Conservation (phyloP, 2,797 vertebrate species). For the Cyprinodon diabolis region DNA sequence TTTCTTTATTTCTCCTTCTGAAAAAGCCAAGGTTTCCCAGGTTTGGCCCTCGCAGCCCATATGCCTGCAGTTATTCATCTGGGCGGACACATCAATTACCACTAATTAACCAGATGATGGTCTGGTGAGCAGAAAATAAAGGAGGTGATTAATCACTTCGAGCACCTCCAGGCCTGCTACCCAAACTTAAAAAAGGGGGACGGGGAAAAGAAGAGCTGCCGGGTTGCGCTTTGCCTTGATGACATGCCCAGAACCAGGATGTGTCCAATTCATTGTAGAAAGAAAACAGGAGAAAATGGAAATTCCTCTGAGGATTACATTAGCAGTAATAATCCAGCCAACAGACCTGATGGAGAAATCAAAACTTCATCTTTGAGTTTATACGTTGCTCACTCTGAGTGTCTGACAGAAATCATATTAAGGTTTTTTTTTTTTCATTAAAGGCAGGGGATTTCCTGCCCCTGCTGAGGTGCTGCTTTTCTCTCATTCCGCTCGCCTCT, state of each 20-base stretch:
- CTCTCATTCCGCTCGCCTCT: slow-evolving; percentile 40
- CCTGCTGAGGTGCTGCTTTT: slow-evolving; percentile 35
- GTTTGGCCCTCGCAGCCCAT: slow-evolving; percentile 46
- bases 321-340: slow-evolving; percentile 38
- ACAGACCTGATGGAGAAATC: slow-evolving; percentile 38
- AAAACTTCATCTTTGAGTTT: slow-evolving; percentile 7
- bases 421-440: slow-evolving; percentile 36
- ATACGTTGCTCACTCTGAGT: background rate
- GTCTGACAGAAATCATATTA: slow-evolving; percentile 8
- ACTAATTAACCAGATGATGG: slow-evolving; percentile 82
- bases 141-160: slow-evolving; percentile 70
- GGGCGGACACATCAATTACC: slow-evolving; percentile 74
- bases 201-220: slow-evolving; percentile 18
- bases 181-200: slow-evolving; percentile 23
- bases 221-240: slow-evolving; percentile 19
- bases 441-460: slow-evolving; percentile 40
- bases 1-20: background rate
- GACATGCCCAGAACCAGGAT: slow-evolving; percentile 22
- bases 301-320: slow-evolving; percentile 24
- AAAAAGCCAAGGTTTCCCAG: slow-evolving; percentile 64
- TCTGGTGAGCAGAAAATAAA: slow-evolving; percentile 79
- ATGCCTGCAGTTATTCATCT: slow-evolving; percentile 64
- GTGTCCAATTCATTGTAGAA: slow-evolving; percentile 30
- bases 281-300: slow-evolving; percentile 13
- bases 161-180: slow-evolving; percentile 43